Evolutionary conservation across 1,140 invertebrate genomes (phyloP).

Genomic region (Drosophila bocqueti): DNA sequence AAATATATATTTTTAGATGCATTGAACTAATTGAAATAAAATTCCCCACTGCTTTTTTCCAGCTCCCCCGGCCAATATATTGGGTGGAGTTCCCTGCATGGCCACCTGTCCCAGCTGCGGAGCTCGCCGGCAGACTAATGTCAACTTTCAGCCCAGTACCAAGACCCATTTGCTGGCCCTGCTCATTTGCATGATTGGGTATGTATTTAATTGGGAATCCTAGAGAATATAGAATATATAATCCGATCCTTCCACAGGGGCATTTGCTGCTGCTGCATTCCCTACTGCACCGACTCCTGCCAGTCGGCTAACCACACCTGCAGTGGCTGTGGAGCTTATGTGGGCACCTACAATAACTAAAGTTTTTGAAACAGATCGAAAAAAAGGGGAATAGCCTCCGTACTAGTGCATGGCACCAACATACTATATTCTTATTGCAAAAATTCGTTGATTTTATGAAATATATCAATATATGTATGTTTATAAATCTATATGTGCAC

Average conservation of each 20-base stretch:
- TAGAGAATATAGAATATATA: not conserved
- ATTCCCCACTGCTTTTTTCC: not conserved
- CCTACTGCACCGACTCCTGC: constrained; percentile 88
- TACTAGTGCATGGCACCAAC: not conserved
- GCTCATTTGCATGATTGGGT: constrained; percentile 87
- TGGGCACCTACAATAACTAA: constrained; percentile 86
- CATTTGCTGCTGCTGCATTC: constrained; percentile 87
- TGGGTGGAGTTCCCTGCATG: constrained; percentile 46
- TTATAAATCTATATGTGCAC: not conserved
- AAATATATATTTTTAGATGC: not conserved
- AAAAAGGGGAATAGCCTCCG: not conserved
- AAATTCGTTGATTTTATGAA: not conserved
- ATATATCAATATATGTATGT: not conserved
- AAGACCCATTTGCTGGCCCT: constrained; percentile 88
- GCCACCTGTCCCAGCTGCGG: constrained; percentile 61
- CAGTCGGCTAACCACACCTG: constrained; percentile 88
- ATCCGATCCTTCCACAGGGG: constrained; percentile 26
- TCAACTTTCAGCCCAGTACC: constrained; percentile 83
- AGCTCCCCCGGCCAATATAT: constrained; percentile 6
- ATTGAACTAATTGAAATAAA: not conserved
- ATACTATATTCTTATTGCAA: constrained; percentile 2
- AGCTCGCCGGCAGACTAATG: constrained; percentile 28
- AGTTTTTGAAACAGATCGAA: not conserved
- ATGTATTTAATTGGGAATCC: constrained; percentile 24
- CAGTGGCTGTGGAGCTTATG: constrained; percentile 87